Base-by-base conservation (phyloP, 2,113 vertebrate genomes). In the Pyxicephalus adspersus region DNA sequence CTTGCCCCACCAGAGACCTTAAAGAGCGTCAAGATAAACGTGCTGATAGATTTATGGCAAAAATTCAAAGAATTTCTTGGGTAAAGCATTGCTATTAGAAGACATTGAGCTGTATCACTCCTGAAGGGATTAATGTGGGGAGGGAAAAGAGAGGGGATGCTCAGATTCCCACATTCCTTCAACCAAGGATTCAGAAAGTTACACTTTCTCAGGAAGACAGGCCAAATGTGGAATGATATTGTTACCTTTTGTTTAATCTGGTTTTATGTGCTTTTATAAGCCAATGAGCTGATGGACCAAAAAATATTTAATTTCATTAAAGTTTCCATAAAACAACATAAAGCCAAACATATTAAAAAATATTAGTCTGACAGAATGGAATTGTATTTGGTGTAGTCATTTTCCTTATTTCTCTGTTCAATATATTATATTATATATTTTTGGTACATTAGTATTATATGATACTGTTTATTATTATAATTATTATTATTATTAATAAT, bases 51-150 rank as follows among this genome's bases (percentile, higher is more conserved):
- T 70, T 79, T 70, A 70, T 79, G 77, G 64, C 31, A 58, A 26
- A 45, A 70, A 67, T 79, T 60, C 65, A 45, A 57, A 78, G 76
- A 66, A 78, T 78, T 78, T 52, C 38, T 68, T 67, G 64, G 76
- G 66, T 55, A 54, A 78, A 58, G 77, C 61, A 79, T 79, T 55
- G 61, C 55, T 54, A 60, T 70, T 67, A 70, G 63, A 67, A 34
- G 65, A 70, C 54, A 79, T 68, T 70, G 23, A 55, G 66, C 50
- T 79, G 55, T 70, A 70, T 61, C 77, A 79, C 54, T 79, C 77
- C 64, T 78, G 76, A 67, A 78, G 65, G 76, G 64, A 78, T 78
- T 78, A 78, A 34, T 77, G 20, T n/a, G 76, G 55, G 76, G 63
- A 66, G 26, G 75, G 63, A 77, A 63, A 65, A 66, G 76, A 66